Percentiles rank a stretch among this genome's conserved stretches.
These are phyloP conservation scores for Spodoptera littoralis DNA, from an alignment of 2,888 invertebrate species.

Conservation along the genomic window DNA sequence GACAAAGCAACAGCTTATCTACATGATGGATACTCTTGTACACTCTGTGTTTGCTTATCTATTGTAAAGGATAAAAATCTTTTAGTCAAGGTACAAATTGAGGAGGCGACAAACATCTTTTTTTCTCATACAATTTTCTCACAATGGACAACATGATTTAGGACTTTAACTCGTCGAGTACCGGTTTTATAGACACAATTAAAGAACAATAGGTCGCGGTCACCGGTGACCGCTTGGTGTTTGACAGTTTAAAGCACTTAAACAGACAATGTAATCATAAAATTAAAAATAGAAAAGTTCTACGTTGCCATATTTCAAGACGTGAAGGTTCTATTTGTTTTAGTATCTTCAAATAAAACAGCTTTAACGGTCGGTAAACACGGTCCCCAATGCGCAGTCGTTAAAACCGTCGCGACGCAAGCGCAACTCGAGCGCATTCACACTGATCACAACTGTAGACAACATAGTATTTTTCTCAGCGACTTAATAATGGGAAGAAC, in stretches of 20 bases:
- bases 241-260: too few species aligned
- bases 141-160: too few species aligned
- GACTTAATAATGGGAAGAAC: conserved; percentile 44
- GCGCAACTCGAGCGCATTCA: conserved; percentile 23
- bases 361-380: conserved; percentile 20
- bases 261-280: too few species aligned
- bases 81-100: conserved; percentile 31
- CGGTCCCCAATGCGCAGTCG: conserved; percentile 18
- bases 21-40: conserved; percentile 46
- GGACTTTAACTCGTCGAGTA: too few species aligned
- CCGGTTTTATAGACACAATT: too few species aligned
- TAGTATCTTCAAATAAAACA: conserved; percentile 20
- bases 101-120: conserved; percentile 1
- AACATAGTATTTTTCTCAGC: conserved; percentile 40
- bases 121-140: too few species aligned
- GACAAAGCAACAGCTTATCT: conserved; percentile 54
- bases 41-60: conserved; percentile 32
- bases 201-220: too few species aligned
- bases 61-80: conserved; percentile 29
- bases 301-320: background rate
- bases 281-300: background rate
- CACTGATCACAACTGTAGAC: conserved; percentile 27
- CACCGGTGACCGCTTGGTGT: too few species aligned
- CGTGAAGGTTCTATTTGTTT: conserved; percentile 7
- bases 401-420: conserved; percentile 32